Conservation (phyloP, 2,113 vertebrate species). For the Serinus canaria region DNA sequence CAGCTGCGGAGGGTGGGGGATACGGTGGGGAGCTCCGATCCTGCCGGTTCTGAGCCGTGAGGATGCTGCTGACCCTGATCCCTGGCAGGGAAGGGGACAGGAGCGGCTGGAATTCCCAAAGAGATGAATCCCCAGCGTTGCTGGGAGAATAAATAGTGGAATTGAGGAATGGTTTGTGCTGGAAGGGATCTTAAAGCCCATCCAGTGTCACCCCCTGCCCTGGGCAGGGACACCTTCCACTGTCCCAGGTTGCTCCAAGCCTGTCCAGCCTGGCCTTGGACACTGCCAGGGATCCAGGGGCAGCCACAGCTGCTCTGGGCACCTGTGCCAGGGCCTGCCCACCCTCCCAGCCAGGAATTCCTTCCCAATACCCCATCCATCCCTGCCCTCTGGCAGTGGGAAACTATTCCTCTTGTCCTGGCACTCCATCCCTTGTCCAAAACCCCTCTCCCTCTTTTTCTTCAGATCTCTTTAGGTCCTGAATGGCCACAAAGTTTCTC, state of each 20-base stretch:
- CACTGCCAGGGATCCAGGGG: not conserved
- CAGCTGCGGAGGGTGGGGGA: not conserved
- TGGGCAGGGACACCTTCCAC: not conserved
- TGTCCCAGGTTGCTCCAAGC: rapidly evolving
- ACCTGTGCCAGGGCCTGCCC: not conserved
- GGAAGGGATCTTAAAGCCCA: too few species aligned
- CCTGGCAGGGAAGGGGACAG: not conserved
- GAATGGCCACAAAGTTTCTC: rapidly evolving
- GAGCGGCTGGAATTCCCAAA: not conserved
- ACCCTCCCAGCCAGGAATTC: rapidly evolving
- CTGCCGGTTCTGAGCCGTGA: not conserved
- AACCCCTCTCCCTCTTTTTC: not conserved
- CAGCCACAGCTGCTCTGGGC: not conserved
- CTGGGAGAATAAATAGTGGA: not conserved
- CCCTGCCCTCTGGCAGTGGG: not conserved
- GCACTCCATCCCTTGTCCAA: not conserved
- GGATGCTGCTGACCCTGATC: not conserved
- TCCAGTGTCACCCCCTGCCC: rapidly evolving
- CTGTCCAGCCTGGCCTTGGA: rapidly evolving
- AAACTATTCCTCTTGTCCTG: not conserved
- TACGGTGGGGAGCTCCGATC: not conserved
- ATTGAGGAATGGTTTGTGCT: not conserved
- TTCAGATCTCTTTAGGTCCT: not conserved
- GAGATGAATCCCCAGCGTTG: not conserved
- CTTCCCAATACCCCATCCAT: rapidly evolving